phyloP scores from a whole-genome alignment of 2,113 vertebrate species.

The Cynocephalus volans region DNA sequence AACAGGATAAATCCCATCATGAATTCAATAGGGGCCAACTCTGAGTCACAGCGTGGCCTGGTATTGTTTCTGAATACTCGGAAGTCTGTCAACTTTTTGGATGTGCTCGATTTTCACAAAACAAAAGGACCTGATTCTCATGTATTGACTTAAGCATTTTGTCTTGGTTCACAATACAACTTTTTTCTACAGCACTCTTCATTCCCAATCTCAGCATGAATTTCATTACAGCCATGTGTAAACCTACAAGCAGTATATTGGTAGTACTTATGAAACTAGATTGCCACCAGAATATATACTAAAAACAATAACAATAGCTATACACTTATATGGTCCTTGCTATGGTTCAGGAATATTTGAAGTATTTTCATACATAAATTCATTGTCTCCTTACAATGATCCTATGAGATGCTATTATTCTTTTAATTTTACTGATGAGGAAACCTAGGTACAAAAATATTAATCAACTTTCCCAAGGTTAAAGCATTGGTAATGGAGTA shows the following conservation, averaged over 20 bases:
- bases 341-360: not conserved
- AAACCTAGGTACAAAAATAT: not conserved
- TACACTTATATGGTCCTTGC: not conserved
- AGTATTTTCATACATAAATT: not conserved
- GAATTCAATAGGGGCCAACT: not conserved
- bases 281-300: not conserved
- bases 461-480: not conserved
- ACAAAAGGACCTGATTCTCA: not conserved
- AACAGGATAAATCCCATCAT: not conserved
- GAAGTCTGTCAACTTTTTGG: slow-evolving; percentile 2
- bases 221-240: not conserved
- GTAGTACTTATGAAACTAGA: not conserved
- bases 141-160: slow-evolving; percentile 4
- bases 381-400: not conserved
- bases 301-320: not conserved
- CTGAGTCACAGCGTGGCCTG: not conserved
- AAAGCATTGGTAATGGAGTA: not conserved
- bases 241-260: not conserved
- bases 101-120: not conserved
- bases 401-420: not conserved
- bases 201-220: not conserved
- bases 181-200: not conserved
- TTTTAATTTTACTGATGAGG: not conserved
- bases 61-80: not conserved
- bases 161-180: not conserved